Base-by-base conservation (phyloP, 2,797 vertebrate species). In the Anguilla anguilla region DNA sequence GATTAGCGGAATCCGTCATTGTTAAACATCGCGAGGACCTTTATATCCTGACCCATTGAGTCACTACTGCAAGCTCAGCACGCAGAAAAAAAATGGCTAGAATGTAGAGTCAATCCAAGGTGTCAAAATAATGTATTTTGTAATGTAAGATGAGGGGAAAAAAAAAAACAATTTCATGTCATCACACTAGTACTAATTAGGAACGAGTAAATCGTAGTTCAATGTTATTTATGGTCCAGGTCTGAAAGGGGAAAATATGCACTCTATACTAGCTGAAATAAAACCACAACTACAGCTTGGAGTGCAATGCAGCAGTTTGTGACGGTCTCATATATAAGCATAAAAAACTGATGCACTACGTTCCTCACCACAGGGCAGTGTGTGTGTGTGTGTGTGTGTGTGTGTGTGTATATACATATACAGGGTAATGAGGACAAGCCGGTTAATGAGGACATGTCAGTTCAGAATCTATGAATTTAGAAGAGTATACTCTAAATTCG, bases 1-100 rank as follows among this genome's bases (percentile, higher is more conserved):
- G 31, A 64, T 67, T 85, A 61, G 13, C 11, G 11, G 39, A 67
- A 85, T 85, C 59, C 85, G 25, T 85, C 84, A 85, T 85, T 31
- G 84, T 85, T 85, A 85, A 67, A 85, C 67, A 67, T 25, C 3
- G 31, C 35, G 43, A 9, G n/a, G 15, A 46, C 77, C 77, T 51
- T 81, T n/a, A 49, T n/a, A 49, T 49, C 6, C 77, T 25, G 15
- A 19, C 11, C 77, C 77, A 81, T 49, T 51, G 46, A 51, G 49
- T 81, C 77, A 46, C 43, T 51, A 13, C 4, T 39, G 74, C 31
- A 81, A 46, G 22, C 28, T 81, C 77, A 51, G 39, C 43, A 81
- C 43, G 5, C 43, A 79, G 39, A 46, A 6, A 79, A 46, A 79
- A 79, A 46, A 79, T n/a, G 61, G 15, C 74, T 46, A 43, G 39